Evolutionary conservation across 2,113 vertebrate species (phyloP).

Genomic region (Podilymbus podiceps): DNA sequence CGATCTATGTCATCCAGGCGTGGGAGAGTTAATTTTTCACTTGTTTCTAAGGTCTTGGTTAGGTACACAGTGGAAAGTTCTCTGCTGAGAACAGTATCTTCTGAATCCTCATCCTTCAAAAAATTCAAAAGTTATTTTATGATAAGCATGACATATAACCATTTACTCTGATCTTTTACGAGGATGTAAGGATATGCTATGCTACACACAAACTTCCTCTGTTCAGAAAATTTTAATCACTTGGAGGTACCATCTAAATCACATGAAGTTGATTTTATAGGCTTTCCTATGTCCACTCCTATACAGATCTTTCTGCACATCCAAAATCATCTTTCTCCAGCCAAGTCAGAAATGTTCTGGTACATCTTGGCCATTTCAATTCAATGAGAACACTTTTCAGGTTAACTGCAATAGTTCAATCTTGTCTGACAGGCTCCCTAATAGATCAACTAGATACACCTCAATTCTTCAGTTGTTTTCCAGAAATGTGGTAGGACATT

Average conservation of each 20-base stretch:
- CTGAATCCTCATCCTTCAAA: constrained; percentile 73
- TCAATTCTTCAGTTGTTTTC: not conserved
- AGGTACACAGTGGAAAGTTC: not conserved
- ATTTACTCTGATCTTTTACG: not conserved
- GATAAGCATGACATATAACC: not conserved
- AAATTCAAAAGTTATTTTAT: not conserved
- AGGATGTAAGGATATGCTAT: not conserved
- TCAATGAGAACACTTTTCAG: not conserved
- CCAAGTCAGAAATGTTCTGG: not conserved
- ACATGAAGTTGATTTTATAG: not conserved
- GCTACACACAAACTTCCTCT: not conserved
- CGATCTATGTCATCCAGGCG: constrained; percentile 59
- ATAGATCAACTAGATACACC: not conserved
- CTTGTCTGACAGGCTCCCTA: not conserved
- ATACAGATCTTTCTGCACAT: not conserved
- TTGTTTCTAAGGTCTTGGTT: constrained; percentile 58
- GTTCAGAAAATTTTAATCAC: not conserved
- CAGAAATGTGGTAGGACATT: not conserved
- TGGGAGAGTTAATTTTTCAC: constrained; percentile 72
- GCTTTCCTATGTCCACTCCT: not conserved
- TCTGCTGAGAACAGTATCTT: constrained; percentile 54
- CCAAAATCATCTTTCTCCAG: not conserved
- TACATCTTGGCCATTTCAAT: not conserved
- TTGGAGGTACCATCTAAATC: not conserved
- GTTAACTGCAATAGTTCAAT: not conserved